Percentiles rank a stretch among this genome's conserved stretches.
These are phyloP conservation scores for Pelobates cultripes DNA, from an alignment of 2,797 vertebrate species.

Conservation along the genomic window DNA sequence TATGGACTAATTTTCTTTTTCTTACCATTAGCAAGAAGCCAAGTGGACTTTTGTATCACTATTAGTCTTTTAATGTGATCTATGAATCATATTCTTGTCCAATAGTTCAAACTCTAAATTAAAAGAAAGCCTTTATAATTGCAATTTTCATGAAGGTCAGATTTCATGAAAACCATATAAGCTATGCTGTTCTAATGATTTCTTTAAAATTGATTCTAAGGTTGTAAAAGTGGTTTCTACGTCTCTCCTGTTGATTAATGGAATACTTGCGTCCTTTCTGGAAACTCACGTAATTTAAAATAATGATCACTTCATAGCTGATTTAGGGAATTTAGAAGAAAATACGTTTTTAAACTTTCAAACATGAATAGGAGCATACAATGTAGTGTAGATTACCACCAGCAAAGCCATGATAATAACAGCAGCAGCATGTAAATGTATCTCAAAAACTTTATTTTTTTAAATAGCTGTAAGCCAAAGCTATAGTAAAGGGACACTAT, in stretches of 20 bases:
- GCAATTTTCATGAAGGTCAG: constrained; percentile 64
- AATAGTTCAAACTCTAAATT: constrained; percentile 44
- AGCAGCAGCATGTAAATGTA: no score
- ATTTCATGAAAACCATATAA: constrained; percentile 58
- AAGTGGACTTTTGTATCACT: constrained; percentile 48
- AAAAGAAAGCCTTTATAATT: constrained; percentile 56
- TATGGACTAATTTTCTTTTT: constrained; percentile 35
- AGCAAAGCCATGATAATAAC: neutral
- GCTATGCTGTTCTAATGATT: constrained; percentile 56
- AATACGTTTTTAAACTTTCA: constrained; percentile 41
- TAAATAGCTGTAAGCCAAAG: no score
- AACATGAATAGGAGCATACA: constrained; percentile 6
- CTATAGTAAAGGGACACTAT: no score
- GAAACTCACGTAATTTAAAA: constrained; percentile 54
- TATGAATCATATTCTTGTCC: constrained; percentile 49
- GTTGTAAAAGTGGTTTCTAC: constrained; percentile 56
- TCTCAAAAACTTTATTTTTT: no score
- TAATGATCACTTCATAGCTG: constrained; percentile 45
- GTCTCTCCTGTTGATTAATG: constrained; percentile 52
- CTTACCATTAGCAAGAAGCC: constrained; percentile 43
- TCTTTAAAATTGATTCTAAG: constrained; percentile 60
- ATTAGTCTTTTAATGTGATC: constrained; percentile 51
- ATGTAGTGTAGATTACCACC: neutral
- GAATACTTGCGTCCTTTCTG: constrained; percentile 41
- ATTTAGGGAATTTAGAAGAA: constrained; percentile 25